Evolutionary conservation across 2,888 invertebrate species (phyloP), one percentile per base, ranked within the genome.

Genomic region (Phlogophora meticulosa): DNA sequence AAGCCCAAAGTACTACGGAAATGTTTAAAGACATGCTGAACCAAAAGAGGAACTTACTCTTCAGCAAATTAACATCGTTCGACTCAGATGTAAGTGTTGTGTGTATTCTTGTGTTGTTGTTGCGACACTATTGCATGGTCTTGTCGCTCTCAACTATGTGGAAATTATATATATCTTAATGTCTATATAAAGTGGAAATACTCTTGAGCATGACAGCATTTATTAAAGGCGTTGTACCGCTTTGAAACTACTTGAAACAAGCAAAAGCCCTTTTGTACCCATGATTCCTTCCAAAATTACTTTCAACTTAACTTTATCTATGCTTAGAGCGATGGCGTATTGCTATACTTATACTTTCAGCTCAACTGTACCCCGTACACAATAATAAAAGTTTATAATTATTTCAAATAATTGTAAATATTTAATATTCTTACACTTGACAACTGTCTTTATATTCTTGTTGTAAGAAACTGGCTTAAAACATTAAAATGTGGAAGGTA

Each of bases 21-120:
- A 98, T 99, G 97, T 98, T 99, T 91, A 97, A 98, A 87, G 99
- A 99, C 87, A 97, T 99, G 96, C 96, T 99, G 82, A 98, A 98
- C 80, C 98, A 98, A 90, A 99, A 99, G 92, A 97, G 98, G 81
- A 98, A 98, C 88, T 96, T 98, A 86, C 96, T 98, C 34, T 96
- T 98, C 78, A 98, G 98, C 90, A 98, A 98, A 93, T 95, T 99
- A 64, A 98, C 98, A 63, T 99, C 98, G 9, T 98, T 97, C 90
- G 99, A 98, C 87, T 98, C 98, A 0, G 99, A 99, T 94, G 98
- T 98, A 96, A 97, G 97, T 96, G 2, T 60, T 55, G 13, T 49
- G n/a, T 55, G 43, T 60, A 10, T 51, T 28, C 15, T 10, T 72
- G 58, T 52, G 64, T n/a, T n/a, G n/a, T n/a, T 84, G 88, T 88